phyloP scores from a whole-genome alignment of 2,797 vertebrate genomes.

The Esox masquinongy region DNA sequence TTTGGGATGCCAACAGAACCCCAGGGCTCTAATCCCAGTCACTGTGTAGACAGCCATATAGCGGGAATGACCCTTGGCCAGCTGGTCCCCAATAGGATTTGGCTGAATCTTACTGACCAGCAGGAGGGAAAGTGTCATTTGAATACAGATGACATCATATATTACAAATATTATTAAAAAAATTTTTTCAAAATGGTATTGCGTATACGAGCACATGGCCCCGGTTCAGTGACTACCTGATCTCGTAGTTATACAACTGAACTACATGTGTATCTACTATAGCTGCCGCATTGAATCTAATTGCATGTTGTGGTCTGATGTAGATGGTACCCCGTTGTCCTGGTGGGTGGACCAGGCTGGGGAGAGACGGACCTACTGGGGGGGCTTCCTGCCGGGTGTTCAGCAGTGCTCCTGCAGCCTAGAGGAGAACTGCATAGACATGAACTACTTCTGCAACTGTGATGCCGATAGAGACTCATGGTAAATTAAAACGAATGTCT shows the following conservation, averaged over 20 bases:
- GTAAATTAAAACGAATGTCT: constrained; percentile 62
- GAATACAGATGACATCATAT: neutral
- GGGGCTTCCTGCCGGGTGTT: constrained; percentile 80
- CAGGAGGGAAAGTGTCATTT: neutral
- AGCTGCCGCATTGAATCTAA: neutral
- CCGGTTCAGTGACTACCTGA: neutral
- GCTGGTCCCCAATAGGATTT: constrained; percentile 19
- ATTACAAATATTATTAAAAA: neutral
- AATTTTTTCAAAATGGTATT: neutral
- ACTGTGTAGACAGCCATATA: constrained; percentile 16
- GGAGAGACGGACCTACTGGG: constrained; percentile 84
- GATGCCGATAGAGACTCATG: constrained; percentile 84
- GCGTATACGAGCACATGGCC: neutral
- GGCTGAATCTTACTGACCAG: neutral
- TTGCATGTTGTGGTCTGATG: constrained; percentile 18
- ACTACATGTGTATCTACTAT: neutral
- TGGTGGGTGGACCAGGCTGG: constrained; percentile 85
- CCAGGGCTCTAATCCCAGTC: constrained; percentile 27
- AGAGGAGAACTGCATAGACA: constrained; percentile 85
- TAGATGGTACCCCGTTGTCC: constrained; percentile 82
- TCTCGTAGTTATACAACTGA: neutral
- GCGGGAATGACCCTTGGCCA: constrained; percentile 32
- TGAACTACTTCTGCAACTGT: constrained; percentile 86
- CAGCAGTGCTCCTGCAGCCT: constrained; percentile 85
- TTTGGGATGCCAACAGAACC: constrained; percentile 38